Evolutionary conservation across 2,113 vertebrate genomes (phyloP).

Genomic region (Ancistrus triradiatus): DNA sequence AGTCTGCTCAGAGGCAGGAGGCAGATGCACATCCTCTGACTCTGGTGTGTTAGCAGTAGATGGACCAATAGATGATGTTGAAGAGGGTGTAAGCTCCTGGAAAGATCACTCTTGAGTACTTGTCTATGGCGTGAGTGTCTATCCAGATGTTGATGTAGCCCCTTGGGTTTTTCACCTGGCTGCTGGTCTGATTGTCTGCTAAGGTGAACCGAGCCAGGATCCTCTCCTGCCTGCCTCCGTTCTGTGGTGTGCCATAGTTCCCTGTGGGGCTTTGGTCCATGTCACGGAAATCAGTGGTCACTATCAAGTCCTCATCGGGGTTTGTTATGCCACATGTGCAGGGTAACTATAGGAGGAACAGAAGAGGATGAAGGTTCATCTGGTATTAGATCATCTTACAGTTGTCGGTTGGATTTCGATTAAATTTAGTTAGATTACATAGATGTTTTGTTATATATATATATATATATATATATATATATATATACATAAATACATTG

Average conservation of each 20-base stretch:
- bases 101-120: constrained; percentile 94
- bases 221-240: constrained; percentile 79
- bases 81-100: constrained; percentile 92
- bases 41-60: constrained; percentile 78
- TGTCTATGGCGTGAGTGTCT: constrained; percentile 95
- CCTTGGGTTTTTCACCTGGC: constrained; percentile 75
- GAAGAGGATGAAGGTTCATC: too few relatives aligned
- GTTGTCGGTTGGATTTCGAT: too few relatives aligned
- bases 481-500: too few relatives aligned
- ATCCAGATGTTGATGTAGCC: constrained; percentile 90
- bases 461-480: too few relatives aligned
- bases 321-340: constrained; percentile 82
- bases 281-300: constrained; percentile 77
- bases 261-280: constrained; percentile 79
- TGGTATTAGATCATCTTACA: too few relatives aligned
- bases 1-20: neutral
- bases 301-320: constrained; percentile 77
- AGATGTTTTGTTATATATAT: too few relatives aligned
- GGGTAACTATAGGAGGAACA: constrained; percentile 69
- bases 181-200: constrained; percentile 74
- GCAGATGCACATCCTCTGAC: neutral
- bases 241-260: constrained; percentile 75
- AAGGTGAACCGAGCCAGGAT: constrained; percentile 84
- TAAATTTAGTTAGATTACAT: too few relatives aligned
- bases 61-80: constrained; percentile 98